These are phyloP conservation scores for Bucorvus abyssinicus DNA, from an alignment of 2,797 vertebrate genomes.

Conservation along the genomic window DNA sequence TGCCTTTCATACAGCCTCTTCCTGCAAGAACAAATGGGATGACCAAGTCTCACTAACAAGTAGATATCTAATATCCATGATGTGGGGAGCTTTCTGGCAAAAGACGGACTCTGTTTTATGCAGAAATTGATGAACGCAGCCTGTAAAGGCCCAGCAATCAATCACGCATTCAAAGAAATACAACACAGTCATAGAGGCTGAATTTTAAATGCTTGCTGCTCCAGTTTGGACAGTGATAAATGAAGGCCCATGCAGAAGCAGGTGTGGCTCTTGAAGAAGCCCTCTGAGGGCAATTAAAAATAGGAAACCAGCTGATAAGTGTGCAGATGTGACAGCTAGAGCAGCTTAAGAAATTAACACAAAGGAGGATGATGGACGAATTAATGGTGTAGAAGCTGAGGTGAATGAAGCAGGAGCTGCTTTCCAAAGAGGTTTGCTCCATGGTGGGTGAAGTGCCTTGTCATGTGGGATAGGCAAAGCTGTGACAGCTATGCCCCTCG, in stretches of 20 bases:
- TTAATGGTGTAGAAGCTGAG: not conserved
- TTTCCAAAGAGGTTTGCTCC: not conserved
- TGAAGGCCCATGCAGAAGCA: not conserved
- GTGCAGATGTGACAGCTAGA: not conserved
- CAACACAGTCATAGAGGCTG: not conserved
- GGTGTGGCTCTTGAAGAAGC: not conserved
- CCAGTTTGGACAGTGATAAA: constrained; percentile 40
- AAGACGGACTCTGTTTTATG: not conserved
- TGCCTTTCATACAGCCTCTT: not conserved
- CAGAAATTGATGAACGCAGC: not conserved
- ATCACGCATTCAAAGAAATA: not conserved
- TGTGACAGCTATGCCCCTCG: not conserved
- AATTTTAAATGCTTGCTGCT: constrained; percentile 37
- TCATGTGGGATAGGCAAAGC: not conserved
- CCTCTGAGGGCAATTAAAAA: constrained; percentile 5
- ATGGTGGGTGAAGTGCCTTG: not conserved
- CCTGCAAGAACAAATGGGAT: not conserved
- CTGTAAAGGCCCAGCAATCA: constrained; percentile 1
- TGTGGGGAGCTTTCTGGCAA: not conserved
- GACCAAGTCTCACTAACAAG: not conserved
- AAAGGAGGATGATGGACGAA: not conserved
- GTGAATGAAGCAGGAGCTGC: not conserved
- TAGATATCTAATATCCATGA: not conserved
- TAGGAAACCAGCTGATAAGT: not conserved
- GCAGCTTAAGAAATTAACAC: not conserved